These are phyloP conservation scores for Cecropterus lyciades DNA, from an alignment of 1,140 invertebrate species.

Conservation along the genomic window DNA sequence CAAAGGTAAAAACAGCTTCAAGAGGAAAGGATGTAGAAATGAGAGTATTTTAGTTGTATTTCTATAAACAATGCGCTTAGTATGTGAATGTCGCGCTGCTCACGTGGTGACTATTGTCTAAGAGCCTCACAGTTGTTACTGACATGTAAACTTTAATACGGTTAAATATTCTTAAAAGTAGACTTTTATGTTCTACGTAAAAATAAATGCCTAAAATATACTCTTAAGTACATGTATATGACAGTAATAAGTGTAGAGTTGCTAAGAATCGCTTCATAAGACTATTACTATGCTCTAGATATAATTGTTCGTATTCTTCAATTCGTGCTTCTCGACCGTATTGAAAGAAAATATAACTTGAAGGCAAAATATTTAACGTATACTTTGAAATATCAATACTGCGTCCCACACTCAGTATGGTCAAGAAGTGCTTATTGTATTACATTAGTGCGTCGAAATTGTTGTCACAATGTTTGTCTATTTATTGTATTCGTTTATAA, in stretches of 20 bases:
- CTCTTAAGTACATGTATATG: neutral
- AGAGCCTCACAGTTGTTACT: neutral
- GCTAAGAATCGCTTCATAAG: conserved; percentile 20
- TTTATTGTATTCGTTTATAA: conserved; percentile 10
- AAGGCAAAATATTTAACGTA: neutral
- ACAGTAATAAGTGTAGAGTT: conserved; percentile 5
- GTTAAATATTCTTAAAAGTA: neutral
- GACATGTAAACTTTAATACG: neutral
- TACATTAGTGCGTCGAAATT: conserved; percentile 20
- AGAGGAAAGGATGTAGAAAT: neutral
- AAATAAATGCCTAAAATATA: neutral
- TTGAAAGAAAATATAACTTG: neutral
- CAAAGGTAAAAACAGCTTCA: neutral
- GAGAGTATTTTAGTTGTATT: conserved; percentile 1
- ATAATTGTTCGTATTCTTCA: conserved; percentile 11
- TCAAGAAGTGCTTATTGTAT: neutral
- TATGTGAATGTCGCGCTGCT: conserved; percentile 29
- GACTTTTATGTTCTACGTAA: neutral
- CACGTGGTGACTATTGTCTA: conserved; percentile 15
- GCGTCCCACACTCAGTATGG: neutral
- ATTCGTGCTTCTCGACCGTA: neutral
- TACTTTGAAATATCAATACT: neutral
- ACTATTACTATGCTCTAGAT: conserved; percentile 18
- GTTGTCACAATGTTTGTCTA: conserved; percentile 26
- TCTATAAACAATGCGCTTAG: conserved; percentile 34